These are phyloP conservation scores for Orientallactaga sibirica DNA, from an alignment of 2,797 vertebrate genomes.

Conservation along the genomic window DNA sequence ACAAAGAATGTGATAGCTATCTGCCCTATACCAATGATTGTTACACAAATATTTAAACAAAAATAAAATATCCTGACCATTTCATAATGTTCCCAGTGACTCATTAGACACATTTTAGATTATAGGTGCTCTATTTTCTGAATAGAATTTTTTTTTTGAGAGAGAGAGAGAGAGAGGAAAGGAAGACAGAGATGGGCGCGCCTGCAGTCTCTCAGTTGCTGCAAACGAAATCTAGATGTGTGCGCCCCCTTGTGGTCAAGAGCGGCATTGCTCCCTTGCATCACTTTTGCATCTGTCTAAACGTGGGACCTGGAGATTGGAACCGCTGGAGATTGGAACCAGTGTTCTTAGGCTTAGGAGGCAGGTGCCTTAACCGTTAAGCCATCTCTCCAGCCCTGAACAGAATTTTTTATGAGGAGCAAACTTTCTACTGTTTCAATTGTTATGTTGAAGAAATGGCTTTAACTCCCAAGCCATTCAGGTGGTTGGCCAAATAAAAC, in stretches of 20 bases:
- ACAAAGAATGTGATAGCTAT: not conserved
- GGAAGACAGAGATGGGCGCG: too few relatives aligned
- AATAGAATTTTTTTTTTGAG: conserved; percentile 1
- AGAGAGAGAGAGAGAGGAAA: too few relatives aligned
- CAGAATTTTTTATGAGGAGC: conserved; percentile 20
- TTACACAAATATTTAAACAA: conserved; percentile 16
- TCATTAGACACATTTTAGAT: not conserved
- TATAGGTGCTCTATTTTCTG: not conserved
- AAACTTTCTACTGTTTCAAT: conserved; percentile 3
- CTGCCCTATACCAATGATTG: not conserved
- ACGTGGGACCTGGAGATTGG: too few relatives aligned
- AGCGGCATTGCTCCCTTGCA: too few relatives aligned
- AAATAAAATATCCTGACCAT: not conserved
- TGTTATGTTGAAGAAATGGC: not conserved
- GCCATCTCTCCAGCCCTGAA: not conserved
- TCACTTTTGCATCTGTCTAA: too few relatives aligned
- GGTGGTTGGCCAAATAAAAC: not conserved
- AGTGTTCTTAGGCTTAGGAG: too few relatives aligned
- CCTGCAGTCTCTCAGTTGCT: too few relatives aligned
- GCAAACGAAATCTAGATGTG: too few relatives aligned
- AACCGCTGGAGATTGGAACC: too few relatives aligned
- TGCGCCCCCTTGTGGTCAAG: too few relatives aligned
- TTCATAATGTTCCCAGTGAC: not conserved
- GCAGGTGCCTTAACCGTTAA: too few relatives aligned
- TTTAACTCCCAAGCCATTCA: not conserved